Evolutionary conservation across 2,113 vertebrate species (phyloP), one percentile per base, ranked within the genome.

Genomic region (Periophthalmus modestus): DNA sequence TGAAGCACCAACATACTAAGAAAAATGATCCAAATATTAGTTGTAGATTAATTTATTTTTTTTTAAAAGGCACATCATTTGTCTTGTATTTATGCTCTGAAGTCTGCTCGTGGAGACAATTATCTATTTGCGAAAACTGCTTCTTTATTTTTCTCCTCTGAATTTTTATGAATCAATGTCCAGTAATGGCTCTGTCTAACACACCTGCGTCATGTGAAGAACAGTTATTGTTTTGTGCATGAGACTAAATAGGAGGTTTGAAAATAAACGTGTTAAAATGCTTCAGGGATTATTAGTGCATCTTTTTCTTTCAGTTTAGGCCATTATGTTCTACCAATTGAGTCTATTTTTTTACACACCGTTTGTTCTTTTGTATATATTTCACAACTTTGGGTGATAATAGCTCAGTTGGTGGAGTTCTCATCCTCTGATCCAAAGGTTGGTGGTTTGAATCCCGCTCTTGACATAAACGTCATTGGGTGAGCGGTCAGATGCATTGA

Each of bases 141-240:
- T 43, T 34, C 43, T 9, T 12, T 36, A 63, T 65, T 39, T 10
- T 43, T 65, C 36, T 39, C 15, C 61, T 11, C 15, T 10, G 61
- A 63, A 7, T 19, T n/a, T 11, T 13, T 65, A 18, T 21, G 11
- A 43, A 65, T 65, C 62, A 43, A 65, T 65, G 62, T 65, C 62
- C 19, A 65, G 62, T 65, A 39, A 65, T 65, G 39, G 62, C 18
- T 39, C 3, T 65, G 7, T 21, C 3, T 43, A 65, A 65, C 62
- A 39, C 62, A 65, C 62, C 62, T 65, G 62, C 34, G 34, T 39
- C 62, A 65, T 65, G 62, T 43, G 18, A 43, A n/a, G 19, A 65
- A 65, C 12, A 39, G 19, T 14, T 28, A 15, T 11, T 15, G 10
- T 28, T 24, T 23, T 59, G 9, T 11, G 21, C 24, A 24, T 59